These are phyloP conservation scores for Dysdera silvatica DNA, from an alignment of 1,140 invertebrate species.

Conservation along the genomic window DNA sequence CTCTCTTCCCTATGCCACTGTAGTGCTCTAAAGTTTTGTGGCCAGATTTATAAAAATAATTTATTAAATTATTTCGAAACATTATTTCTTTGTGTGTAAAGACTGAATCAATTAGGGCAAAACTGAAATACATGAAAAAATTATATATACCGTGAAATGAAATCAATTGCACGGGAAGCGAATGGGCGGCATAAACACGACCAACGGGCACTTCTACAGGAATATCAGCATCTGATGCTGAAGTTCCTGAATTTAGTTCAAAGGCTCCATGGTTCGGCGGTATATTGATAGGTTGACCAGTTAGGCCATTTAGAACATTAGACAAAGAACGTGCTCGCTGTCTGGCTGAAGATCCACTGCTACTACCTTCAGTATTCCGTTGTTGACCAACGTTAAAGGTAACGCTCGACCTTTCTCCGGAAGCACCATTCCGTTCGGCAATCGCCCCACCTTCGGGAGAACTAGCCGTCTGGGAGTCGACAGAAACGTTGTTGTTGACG, in stretches of 20 bases:
- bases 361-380: too few species aligned
- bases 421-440: constrained; percentile 1
- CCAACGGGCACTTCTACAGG: constrained; percentile 53
- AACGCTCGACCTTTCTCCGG: constrained; percentile 6
- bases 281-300: constrained; percentile 53
- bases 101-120: too few species aligned
- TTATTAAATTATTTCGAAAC: too few species aligned
- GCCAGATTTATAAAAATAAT: too few species aligned
- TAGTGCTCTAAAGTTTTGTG: too few species aligned
- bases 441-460: constrained; percentile 3
- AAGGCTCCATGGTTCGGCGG: constrained; percentile 36
- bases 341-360: constrained; percentile 53
- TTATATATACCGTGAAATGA: constrained; percentile 70
- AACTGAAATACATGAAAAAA: too few species aligned
- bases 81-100: too few species aligned
- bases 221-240: constrained; percentile 55
- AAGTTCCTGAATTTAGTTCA: constrained; percentile 52
- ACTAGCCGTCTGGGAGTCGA: constrained; percentile 21
- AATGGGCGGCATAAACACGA: constrained; percentile 75
- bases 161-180: constrained; percentile 81
- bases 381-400: too few species aligned
- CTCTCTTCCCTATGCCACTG: too few species aligned
- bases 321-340: constrained; percentile 72
- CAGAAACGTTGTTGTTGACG: constrained; percentile 23
- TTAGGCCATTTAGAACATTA: constrained; percentile 63